phyloP scores from a whole-genome alignment of 2,113 vertebrate species.

The Amphiprion ocellaris region DNA sequence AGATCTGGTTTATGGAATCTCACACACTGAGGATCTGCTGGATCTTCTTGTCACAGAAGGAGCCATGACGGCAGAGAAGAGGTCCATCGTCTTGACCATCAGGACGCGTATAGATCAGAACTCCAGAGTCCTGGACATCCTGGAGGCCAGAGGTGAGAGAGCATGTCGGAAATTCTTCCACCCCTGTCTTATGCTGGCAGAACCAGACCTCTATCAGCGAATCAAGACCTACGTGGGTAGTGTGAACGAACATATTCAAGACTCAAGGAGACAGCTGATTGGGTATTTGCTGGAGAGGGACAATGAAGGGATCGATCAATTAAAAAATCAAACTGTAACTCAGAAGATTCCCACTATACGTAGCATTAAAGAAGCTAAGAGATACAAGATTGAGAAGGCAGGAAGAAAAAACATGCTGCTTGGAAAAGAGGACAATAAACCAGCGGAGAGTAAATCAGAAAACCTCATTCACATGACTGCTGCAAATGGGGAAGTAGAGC shows the following conservation, averaged over 20 bases:
- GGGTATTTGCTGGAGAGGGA: conserved; percentile 88
- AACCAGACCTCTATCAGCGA: conserved; percentile 84
- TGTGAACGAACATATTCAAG: conserved; percentile 79
- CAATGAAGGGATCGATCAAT: conserved; percentile 56
- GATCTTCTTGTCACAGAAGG: conserved; percentile 82
- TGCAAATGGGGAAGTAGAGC: conserved; percentile 69
- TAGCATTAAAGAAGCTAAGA: conserved; percentile 30
- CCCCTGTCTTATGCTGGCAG: conserved; percentile 86
- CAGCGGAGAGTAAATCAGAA: conserved; percentile 25
- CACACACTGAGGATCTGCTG: conserved; percentile 82
- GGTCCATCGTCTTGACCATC: conserved; percentile 80
- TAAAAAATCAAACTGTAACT: background rate
- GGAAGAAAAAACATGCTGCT: background rate
- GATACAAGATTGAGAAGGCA: conserved; percentile 19
- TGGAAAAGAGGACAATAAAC: conserved; percentile 41
- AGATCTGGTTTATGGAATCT: conserved; percentile 83
- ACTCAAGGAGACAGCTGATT: conserved; percentile 85
- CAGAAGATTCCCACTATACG: conserved; percentile 7
- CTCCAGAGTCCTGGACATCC: conserved; percentile 81
- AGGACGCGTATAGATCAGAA: conserved; percentile 82
- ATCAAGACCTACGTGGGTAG: conserved; percentile 80
- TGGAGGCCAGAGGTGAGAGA: conserved; percentile 86
- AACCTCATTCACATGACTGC: conserved; percentile 63
- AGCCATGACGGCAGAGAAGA: conserved; percentile 80
- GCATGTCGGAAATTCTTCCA: conserved; percentile 88